These are phyloP conservation scores for Prionailurus bengalensis DNA, from an alignment of 2,113 vertebrate species.

Conservation along the genomic window DNA sequence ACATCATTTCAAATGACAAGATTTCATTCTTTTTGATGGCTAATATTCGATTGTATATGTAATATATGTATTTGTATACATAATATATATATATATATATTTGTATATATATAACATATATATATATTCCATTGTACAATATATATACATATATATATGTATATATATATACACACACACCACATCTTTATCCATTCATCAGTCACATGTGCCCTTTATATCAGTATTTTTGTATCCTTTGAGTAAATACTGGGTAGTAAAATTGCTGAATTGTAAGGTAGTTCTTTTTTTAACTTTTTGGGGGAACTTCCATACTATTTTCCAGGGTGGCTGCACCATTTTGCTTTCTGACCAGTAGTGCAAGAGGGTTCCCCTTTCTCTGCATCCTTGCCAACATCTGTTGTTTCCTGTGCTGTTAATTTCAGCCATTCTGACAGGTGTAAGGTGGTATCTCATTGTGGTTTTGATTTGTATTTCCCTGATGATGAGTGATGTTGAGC, in stretches of 20 bases:
- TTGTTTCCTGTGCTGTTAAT: not conserved
- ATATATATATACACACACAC: too few relatives aligned
- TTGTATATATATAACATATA: too few relatives aligned
- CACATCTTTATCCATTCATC: too few relatives aligned
- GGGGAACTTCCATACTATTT: too few relatives aligned
- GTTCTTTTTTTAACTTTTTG: not conserved
- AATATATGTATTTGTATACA: too few relatives aligned
- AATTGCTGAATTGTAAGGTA: not conserved
- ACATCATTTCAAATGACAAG: too few relatives aligned
- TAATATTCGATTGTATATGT: too few relatives aligned
- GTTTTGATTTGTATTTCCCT: not conserved
- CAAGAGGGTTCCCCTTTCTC: not conserved
- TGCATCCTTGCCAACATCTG: not conserved
- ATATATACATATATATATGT: too few relatives aligned
- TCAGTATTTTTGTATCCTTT: not conserved
- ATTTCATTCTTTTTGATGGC: too few relatives aligned
- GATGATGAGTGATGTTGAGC: not conserved
- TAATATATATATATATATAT: too few relatives aligned
- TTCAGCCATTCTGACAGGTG: not conserved
- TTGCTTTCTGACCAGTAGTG: not conserved
- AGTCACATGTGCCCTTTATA: not conserved
- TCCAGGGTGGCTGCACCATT: not conserved
- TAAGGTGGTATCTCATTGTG: not conserved
- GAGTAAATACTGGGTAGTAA: not conserved
- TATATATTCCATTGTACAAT: too few relatives aligned